Base-by-base conservation (phyloP, 2,888 invertebrate genomes). In the Eupithecia pulchellata region DNA sequence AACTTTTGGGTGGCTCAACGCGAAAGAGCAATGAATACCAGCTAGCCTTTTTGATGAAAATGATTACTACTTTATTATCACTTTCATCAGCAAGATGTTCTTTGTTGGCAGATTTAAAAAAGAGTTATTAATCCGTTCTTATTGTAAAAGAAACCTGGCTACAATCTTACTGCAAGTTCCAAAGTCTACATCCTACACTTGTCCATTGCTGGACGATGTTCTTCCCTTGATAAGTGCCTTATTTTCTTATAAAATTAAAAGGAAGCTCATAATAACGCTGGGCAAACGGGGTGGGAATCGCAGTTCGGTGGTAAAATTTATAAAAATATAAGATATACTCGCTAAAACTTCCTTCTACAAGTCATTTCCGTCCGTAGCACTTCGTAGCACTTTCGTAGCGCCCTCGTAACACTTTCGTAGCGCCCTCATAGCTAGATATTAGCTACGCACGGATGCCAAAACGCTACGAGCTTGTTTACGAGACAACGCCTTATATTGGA, bases 401-500 rank as follows among this genome's bases (percentile, higher is more conserved):
- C 14, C 25, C 27, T 68, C 55, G 67, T 64, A 62, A 68, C 65
- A 14, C 27, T 14, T 17, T 55, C 27, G 66, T 66, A 66, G 42
- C 42, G 27, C 17, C 30, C 32, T 68, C 61, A 64, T 68, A 63
- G 68, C 68, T 32, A 69, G 66, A 72, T 68, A 72, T 72, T 68
- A 71, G 71, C 71, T 72, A 72, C 68, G 65, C 72, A 72, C 66
- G 72, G 66, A 58, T 66, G 72, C 72, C 66, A 66, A 68, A 72
- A 68, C 65, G 34, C 65, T 68, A 72, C 72, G 64, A 72, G 62
- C 66, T 29, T 72, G 66, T 65, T 68, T 72, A 68, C 66, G 72
- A 68, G 68, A 42, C 57, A 42, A 62, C 60, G 36, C 27, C 34
- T 71, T 68, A 66, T 66, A 68, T 72, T 66, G 65, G 65, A 58